phyloP scores from a whole-genome alignment of 2,797 vertebrate species.

The Gallinago solitaria region DNA sequence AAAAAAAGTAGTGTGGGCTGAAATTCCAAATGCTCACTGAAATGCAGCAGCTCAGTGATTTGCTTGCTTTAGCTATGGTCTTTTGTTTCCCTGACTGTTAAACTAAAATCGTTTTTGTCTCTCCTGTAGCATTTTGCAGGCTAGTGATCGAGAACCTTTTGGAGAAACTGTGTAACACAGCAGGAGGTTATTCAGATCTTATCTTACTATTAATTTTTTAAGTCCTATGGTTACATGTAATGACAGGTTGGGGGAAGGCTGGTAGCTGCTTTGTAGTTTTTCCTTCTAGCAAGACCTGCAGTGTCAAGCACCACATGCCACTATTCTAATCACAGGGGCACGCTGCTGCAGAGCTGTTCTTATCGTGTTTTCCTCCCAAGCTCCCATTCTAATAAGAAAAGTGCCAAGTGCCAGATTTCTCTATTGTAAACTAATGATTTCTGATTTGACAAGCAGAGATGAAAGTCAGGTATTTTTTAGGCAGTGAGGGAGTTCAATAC shows the following conservation, averaged over 20 bases:
- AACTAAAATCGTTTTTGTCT: background rate
- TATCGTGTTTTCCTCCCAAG: background rate
- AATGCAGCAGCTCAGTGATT: background rate
- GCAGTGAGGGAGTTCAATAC: background rate
- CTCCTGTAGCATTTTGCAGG: background rate
- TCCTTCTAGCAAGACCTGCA: background rate
- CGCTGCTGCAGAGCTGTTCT: background rate
- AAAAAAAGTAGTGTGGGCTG: background rate
- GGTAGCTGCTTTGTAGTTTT: background rate
- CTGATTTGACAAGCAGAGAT: conserved; percentile 27
- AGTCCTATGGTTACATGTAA: background rate
- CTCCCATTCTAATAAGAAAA: background rate
- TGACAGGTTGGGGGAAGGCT: background rate
- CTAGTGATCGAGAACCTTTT: background rate
- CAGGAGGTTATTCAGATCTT: background rate
- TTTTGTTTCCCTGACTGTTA: background rate
- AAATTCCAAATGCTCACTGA: background rate
- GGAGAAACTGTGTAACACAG: background rate
- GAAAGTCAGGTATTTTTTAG: conserved; percentile 8
- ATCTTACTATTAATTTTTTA: background rate
- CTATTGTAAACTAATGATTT: background rate
- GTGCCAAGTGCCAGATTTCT: background rate
- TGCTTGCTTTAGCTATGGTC: background rate
- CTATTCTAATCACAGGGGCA: background rate
- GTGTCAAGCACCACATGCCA: background rate